Evolutionary conservation across 2,888 invertebrate genomes (phyloP).

Genomic region (Erannis defoliaria): DNA sequence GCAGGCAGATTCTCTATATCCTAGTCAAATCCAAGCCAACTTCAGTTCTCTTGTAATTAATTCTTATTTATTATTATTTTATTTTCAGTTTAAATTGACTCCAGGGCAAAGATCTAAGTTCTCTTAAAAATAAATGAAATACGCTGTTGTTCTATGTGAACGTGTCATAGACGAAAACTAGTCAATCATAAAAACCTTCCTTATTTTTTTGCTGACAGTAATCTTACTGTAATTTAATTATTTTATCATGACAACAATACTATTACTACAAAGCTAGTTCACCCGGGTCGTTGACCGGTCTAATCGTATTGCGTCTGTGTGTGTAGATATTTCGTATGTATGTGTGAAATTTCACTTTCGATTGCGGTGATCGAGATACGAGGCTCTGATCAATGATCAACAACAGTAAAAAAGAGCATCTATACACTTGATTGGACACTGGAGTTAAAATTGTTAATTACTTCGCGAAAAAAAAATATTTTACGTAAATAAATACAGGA

Average conservation of each 20-base stretch:
- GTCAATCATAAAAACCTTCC: neutral
- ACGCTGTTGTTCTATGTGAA: too few relatives aligned
- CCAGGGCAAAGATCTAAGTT: too few relatives aligned
- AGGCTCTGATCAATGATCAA: conserved; percentile 13
- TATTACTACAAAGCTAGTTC: neutral
- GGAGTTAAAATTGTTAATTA: too few relatives aligned
- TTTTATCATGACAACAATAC: neutral
- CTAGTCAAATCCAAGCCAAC: too few relatives aligned
- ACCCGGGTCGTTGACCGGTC: conserved; percentile 21
- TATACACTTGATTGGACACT: neutral
- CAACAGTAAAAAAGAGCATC: neutral
- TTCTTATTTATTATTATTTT: too few relatives aligned
- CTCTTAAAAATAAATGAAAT: too few relatives aligned
- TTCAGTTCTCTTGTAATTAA: too few relatives aligned
- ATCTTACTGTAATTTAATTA: neutral
- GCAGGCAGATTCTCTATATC: too few relatives aligned
- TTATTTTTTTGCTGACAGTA: neutral
- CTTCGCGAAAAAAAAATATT: too few relatives aligned
- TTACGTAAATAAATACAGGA: too few relatives aligned
- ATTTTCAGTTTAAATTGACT: too few relatives aligned
- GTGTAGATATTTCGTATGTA: conserved; percentile 7
- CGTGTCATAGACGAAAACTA: too few relatives aligned
- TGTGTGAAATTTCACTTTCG: conserved; percentile 37
- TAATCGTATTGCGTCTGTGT: conserved; percentile 17
- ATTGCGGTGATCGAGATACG: conserved; percentile 13